Percentiles rank a stretch among this genome's conserved stretches.
Evolutionary conservation across 2,888 invertebrate species (phyloP).

Genomic region (Polymixis flavicincta): DNA sequence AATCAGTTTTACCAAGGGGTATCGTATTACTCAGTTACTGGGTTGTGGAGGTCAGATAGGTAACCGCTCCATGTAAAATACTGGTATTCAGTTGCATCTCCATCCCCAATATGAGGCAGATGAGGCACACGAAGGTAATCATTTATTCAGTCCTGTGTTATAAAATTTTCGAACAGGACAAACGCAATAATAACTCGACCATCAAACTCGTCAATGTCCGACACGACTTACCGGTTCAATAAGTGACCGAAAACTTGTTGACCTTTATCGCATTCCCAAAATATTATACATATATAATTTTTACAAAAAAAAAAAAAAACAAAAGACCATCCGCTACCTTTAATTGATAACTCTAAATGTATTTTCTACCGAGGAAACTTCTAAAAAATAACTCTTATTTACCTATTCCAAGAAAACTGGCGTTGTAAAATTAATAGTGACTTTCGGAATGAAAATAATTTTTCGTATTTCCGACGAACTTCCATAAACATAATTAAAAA

Average conservation of each 20-base stretch:
- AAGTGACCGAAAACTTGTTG: background rate
- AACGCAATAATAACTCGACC: background rate
- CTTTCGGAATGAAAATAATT: constrained; percentile 59
- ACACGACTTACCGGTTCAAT: background rate
- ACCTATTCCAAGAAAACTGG: constrained; percentile 4
- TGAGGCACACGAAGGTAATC: background rate
- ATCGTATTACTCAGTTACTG: too few species aligned
- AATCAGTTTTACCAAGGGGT: too few species aligned
- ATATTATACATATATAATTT: background rate
- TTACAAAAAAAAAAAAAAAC: background rate
- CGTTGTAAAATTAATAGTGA: constrained; percentile 37
- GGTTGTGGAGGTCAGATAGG: too few species aligned
- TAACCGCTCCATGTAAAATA: too few species aligned
- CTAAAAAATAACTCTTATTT: background rate
- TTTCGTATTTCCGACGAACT: constrained; percentile 62
- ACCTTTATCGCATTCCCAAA: background rate
- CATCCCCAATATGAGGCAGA: too few species aligned
- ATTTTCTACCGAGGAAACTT: background rate
- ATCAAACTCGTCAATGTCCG: background rate
- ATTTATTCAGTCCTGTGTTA: background rate
- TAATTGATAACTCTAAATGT: background rate
- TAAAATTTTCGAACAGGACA: background rate
- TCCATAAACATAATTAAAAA: constrained; percentile 76
- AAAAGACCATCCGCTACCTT: too few species aligned
- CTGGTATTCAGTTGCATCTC: too few species aligned